Evolutionary conservation across 2,888 invertebrate genomes (phyloP).

Genomic region (Sinotaia quadrata): DNA sequence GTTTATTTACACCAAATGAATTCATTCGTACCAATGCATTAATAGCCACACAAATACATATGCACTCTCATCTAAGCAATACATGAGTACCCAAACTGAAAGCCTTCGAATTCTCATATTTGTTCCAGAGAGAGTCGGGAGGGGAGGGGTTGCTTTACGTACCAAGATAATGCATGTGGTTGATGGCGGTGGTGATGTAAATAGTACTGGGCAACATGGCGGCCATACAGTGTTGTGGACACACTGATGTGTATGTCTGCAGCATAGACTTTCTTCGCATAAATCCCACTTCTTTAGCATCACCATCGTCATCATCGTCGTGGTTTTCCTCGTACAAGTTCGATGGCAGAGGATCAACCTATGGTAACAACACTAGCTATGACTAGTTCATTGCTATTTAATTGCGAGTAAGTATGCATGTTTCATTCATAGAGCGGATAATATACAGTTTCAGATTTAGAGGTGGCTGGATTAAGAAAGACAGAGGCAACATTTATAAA

Average conservation of each 20-base stretch:
- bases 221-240: conserved; percentile 49
- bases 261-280: not conserved
- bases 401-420: not conserved
- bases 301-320: not conserved
- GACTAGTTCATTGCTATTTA: not conserved
- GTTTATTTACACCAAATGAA: too few species aligned
- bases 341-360: conserved; percentile 11
- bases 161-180: conserved; percentile 63
- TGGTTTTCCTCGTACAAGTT: too few species aligned
- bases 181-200: conserved; percentile 55
- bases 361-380: not conserved
- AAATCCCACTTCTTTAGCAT: not conserved
- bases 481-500: too few species aligned
- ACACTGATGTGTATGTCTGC: conserved; percentile 36
- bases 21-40: too few species aligned
- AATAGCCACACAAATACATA: too few species aligned
- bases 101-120: not conserved
- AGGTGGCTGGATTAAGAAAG: too few species aligned
- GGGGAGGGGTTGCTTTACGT: conserved; percentile 8
- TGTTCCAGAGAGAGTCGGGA: not conserved
- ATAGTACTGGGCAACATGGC: conserved; percentile 52
- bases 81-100: not conserved
- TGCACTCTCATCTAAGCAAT: too few species aligned
- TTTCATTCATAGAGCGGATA: too few species aligned
- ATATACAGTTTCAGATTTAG: too few species aligned